Base-by-base conservation (phyloP, 2,113 vertebrate species). In the Salvelinus namaycush region DNA sequence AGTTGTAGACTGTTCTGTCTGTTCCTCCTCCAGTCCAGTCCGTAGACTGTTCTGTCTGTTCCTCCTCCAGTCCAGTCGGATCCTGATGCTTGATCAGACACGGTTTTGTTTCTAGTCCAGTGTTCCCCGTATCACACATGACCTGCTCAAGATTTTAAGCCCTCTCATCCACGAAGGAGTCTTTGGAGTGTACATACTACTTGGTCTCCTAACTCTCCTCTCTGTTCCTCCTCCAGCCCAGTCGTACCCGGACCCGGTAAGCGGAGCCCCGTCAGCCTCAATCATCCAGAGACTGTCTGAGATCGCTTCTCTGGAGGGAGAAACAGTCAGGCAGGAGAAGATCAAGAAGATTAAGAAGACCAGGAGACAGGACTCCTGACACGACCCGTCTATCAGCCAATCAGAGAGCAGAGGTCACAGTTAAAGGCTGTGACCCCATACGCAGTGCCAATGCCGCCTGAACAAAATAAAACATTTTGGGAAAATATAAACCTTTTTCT, bases 211-310 rank as follows among this genome's bases (percentile, higher is more conserved):
- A 34, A 34, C 8, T 31, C 39, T 31, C 48, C n/a, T 57, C 26
- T 57, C 3, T 73, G n/a, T 20, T 6, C 49, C 2, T 65, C 14
- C 13, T 62, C 12, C 71, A 94, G 92, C n/a, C 75, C 88, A 86
- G 73, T 80, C 81, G 0, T 93, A 89, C 67, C 79, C 82, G 5
- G 92, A 94, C 79, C 92, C 92, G 0, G 3, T 89, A 68, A 75
- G 75, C 24, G 92, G 91, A 72, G 91, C 92, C 51, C 51, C 67
- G 13, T 29, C 92, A 3, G 79, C 83, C 26, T 79, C 88, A 1
- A 93, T 93, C 26, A 67, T 91, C 76, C 89, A 90, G 29, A 89
- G 91, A 74, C 84, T 94, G 57, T 85, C 89, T 2, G 91, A 94
- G 83, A 89, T 94, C 65, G 91, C 92, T 5, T 86, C 80, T 34